phyloP scores from a whole-genome alignment of 2,797 vertebrate genomes.

The Cossypha heuglini region DNA sequence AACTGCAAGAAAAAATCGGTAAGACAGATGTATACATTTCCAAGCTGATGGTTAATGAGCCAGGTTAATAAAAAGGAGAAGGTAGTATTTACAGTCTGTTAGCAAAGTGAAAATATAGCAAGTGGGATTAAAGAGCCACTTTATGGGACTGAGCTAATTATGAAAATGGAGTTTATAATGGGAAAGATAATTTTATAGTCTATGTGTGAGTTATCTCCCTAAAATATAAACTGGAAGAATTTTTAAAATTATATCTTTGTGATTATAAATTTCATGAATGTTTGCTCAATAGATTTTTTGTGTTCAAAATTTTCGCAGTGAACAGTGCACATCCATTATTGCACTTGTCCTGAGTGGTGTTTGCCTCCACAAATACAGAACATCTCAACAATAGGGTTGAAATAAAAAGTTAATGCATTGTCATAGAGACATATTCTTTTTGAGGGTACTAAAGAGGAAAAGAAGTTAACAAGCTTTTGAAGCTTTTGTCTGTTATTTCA shows the following conservation, averaged over 20 bases:
- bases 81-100: constrained; percentile 35
- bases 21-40: not conserved
- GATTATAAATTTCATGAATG: not conserved
- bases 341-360: not conserved
- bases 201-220: not conserved
- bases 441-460: not conserved
- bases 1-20: not conserved
- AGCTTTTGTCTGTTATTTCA: not conserved
- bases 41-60: constrained; percentile 41
- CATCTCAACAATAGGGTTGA: not conserved
- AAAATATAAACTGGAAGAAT: not conserved
- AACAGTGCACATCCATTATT: not conserved
- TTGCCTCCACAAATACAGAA: not conserved
- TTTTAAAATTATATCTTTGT: not conserved
- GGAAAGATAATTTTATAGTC: constrained; percentile 26
- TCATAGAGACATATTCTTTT: not conserved
- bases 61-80: constrained; percentile 47
- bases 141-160: constrained; percentile 45
- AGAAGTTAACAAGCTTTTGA: not conserved
- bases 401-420: not conserved
- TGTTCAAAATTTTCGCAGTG: not conserved
- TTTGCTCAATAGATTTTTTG: not conserved
- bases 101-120: constrained; percentile 19
- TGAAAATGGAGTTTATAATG: constrained; percentile 36
- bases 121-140: constrained; percentile 22